Percentiles rank a stretch among this genome's conserved stretches.
Conservation (phyloP, 2,113 vertebrate species). For the Chaetodon trifascialis region DNA sequence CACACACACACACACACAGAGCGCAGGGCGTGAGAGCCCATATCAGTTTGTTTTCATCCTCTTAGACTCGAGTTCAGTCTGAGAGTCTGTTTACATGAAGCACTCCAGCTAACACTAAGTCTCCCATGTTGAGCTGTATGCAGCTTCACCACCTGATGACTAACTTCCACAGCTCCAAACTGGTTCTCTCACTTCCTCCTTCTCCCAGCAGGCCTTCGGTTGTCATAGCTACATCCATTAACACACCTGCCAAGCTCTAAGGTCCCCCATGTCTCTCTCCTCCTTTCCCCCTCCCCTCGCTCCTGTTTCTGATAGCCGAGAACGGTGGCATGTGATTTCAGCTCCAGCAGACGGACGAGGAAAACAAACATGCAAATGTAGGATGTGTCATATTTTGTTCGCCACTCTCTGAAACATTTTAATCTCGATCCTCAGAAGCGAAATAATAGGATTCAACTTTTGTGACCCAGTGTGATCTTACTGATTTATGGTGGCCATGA, state of each 20-base stretch:
- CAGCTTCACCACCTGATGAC: slow-evolving; percentile 42
- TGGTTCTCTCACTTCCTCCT: slow-evolving; percentile 56
- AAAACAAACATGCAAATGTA: background rate
- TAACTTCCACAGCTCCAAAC: slow-evolving; percentile 37
- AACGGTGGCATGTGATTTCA: background rate
- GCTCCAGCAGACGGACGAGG: background rate
- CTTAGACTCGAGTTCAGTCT: slow-evolving; percentile 7
- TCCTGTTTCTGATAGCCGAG: slow-evolving; percentile 24
- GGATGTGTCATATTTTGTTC: background rate
- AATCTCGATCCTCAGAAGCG: too few species aligned
- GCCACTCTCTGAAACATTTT: background rate
- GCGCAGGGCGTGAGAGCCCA: background rate
- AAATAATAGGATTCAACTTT: too few species aligned
- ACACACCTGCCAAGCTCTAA: slow-evolving; percentile 67
- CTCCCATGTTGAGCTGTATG: background rate
- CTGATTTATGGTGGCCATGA: too few species aligned
- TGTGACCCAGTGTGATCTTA: too few species aligned
- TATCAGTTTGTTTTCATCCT: slow-evolving; percentile 25
- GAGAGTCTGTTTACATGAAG: background rate
- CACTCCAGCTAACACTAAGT: background rate
- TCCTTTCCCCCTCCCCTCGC: background rate
- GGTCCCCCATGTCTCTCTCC: slow-evolving; percentile 33
- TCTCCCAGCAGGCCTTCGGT: slow-evolving; percentile 66
- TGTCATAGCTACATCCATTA: slow-evolving; percentile 74
- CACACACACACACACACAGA: background rate